Evolutionary conservation across 2,888 invertebrate genomes (phyloP), one percentile per base, ranked within the genome.

Genomic region (Phengaris alcon): DNA sequence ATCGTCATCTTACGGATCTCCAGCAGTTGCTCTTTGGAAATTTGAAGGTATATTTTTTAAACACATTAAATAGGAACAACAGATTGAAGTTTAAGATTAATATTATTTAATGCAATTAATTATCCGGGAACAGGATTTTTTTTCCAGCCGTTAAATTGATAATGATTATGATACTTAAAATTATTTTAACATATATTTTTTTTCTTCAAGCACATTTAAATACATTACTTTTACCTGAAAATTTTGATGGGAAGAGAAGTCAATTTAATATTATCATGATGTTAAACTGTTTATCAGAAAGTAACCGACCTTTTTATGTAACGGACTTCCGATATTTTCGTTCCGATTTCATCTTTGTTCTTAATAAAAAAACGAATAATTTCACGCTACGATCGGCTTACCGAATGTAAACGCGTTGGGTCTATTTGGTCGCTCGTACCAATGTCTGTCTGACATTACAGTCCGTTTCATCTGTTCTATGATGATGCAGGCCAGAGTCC

Each of bases 401-500:
- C 88, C 81, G 44, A 77, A 3, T 64, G 80, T 86, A 77, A 88
- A 87, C 4, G 87, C 87, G 57, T 85, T 79, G 0, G 86, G 85
- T 59, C 86, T 80, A 12, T 83, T 80, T 0, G 81, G 76, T 51
- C 85, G 78, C 75, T 88, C 88, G 70, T 87, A 92, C 97, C 97
- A 98, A 88, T 97, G 98, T 81, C 97, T 94, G 87, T 98, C 98
- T 46, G 97, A 96, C 75, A 95, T 93, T 77, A 97, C 94, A 1
- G 96, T 93, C 82, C 96, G 96, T 81, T 96, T 95, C 88, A 97
- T 96, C 87, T 98, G 97, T 22, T 96, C 96, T 7, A 96, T 97
- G 79, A 98, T 96, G 75, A 98, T 92, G 83, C 97, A 98, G 76
- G 97, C 96, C 84, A 98, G 97, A 22, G 97, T 97, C 0, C 96